Base-by-base conservation (phyloP, 2,113 vertebrate species). In the Microtus montanus region DNA sequence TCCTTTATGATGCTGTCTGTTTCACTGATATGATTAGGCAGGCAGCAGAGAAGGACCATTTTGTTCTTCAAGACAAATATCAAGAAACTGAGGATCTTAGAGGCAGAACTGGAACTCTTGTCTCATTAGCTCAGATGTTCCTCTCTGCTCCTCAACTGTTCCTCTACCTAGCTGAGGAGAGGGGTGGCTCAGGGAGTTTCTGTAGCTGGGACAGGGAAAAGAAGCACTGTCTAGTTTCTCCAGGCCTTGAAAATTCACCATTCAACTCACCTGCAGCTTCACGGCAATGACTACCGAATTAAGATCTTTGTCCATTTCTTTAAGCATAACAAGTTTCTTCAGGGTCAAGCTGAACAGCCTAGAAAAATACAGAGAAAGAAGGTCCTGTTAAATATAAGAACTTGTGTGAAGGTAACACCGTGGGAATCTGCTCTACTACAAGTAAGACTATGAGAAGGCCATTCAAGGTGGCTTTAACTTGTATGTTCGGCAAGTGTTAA, bases 201-300 rank as follows among this genome's bases (percentile, higher is more conserved):
- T 70, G 8, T 66, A 87, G 77, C 41, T 33, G 58, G 22, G n/a
- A 19, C 11, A 15, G 74, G 30, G 13, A 88, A 19, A 87, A 9
- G 49, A 87, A 9, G 49, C 11, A 52, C 84, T 41, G 68, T 5
- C 35, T 7, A 61, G 75, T 41, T 71, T 90, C 30, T 24, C 11
- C 5, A 7, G 44, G 17, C 30, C 9, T 68, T 11, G 26, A 90
- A 54, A 6, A 63, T 30, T 84, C 35, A 33, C 28, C 38, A 85
- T 14, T 73, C 75, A 20, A 49, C 96, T 94, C 91, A 99, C 99
- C 99, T 99, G 99, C 44, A 99, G 98, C 96, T 99, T 99, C 97
- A 99, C 99, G 0, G 99, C 99, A 11, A 99, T 99, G 95, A 99
- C 99, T 96, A 99, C 99, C 0, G 99, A 99, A 17, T 98, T 99